Evolutionary conservation across 2,797 vertebrate species (phyloP).

Genomic region (Mormyrus hasselquistii): DNA sequence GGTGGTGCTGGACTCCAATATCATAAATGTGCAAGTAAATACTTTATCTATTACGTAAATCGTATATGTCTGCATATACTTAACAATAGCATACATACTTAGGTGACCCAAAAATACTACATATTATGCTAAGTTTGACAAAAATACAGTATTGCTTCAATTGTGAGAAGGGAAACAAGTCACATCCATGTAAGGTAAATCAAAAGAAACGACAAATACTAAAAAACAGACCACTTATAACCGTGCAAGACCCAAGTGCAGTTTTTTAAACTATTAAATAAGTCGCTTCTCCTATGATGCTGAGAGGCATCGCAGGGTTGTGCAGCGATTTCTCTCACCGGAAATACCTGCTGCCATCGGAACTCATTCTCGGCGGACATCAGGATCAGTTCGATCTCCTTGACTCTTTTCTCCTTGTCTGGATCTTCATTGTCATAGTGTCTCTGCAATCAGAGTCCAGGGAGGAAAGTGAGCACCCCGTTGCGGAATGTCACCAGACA

Average conservation of each 20-base stretch:
- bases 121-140: not conserved
- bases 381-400: slow-evolving; percentile 94
- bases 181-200: not conserved
- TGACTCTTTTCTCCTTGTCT: slow-evolving; percentile 97
- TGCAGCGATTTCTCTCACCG: slow-evolving; percentile 65
- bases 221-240: not conserved
- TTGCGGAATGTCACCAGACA: not conserved
- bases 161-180: not conserved
- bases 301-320: not conserved
- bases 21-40: not conserved
- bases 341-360: slow-evolving; percentile 82
- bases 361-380: slow-evolving; percentile 98
- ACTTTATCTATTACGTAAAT: not conserved
- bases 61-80: not conserved
- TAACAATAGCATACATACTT: not conserved
- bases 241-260: not conserved
- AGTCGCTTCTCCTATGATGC: not conserved
- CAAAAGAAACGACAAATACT: not conserved
- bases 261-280: not conserved
- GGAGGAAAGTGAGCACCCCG: not conserved
- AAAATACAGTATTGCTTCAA: not conserved
- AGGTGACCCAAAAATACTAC: not conserved
- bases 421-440: slow-evolving; percentile 97
- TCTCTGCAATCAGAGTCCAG: slow-evolving; percentile 70
- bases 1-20: not conserved